Evolutionary conservation across 2,113 vertebrate species (phyloP).

Genomic region (Pseudopodoces humilis): DNA sequence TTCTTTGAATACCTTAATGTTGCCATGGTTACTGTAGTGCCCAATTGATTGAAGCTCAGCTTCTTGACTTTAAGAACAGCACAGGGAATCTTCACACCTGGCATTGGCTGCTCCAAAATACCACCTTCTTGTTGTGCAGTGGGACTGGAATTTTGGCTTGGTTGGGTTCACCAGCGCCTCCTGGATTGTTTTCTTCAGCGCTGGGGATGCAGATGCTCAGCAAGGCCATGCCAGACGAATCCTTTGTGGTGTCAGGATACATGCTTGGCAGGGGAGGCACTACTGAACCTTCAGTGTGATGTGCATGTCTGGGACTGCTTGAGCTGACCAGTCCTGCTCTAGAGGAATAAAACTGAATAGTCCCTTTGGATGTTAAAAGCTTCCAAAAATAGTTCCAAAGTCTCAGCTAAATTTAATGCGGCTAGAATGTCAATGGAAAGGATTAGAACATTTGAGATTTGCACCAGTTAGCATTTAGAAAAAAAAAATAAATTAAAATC

Average conservation of each 20-base stretch:
- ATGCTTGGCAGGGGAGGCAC: not conserved
- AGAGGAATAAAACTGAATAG: constrained; percentile 25
- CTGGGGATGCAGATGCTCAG: not conserved
- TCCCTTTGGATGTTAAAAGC: constrained; percentile 49
- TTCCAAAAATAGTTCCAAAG: constrained; percentile 56
- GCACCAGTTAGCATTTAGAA: constrained; percentile 11
- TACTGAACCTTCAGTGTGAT: not conserved
- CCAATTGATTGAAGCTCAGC: not conserved
- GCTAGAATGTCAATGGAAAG: constrained; percentile 46
- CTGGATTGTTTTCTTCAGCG: not conserved
- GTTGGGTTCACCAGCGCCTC: not conserved
- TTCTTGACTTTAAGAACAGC: not conserved
- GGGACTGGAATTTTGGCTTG: not conserved
- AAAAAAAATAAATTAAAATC: not conserved
- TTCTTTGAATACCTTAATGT: not conserved
- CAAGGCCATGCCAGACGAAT: fast-evolving
- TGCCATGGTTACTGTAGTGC: not conserved
- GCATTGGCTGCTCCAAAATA: not conserved
- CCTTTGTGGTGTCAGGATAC: not conserved
- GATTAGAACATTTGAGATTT: constrained; percentile 57
- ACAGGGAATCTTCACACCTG: not conserved
- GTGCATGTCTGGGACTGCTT: not conserved
- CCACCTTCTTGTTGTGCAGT: not conserved
- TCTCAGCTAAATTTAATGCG: constrained; percentile 56
- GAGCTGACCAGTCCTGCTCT: not conserved